Conservation (phyloP, 2,888 invertebrate genomes). For the Octonoba sinensis region DNA sequence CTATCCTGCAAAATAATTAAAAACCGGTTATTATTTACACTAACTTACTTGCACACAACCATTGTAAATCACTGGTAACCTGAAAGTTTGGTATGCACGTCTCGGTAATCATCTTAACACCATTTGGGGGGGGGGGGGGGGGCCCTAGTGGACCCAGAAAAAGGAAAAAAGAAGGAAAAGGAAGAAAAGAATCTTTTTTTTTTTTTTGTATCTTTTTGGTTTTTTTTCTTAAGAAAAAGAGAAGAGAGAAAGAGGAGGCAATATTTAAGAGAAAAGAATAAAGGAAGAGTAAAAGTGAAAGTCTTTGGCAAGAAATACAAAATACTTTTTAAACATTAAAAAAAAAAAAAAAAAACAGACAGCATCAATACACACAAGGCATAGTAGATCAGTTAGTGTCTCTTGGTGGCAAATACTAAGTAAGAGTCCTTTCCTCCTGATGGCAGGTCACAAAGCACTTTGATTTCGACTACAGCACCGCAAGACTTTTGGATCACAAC, state of each 20-base stretch:
- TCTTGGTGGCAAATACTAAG: constrained; percentile 43
- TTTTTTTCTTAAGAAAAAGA: background rate
- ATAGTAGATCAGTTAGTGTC: constrained; percentile 43
- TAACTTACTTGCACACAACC: too few species aligned
- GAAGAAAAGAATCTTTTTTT: background rate
- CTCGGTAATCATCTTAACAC: background rate
- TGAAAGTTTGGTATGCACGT: too few species aligned
- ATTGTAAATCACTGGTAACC: too few species aligned
- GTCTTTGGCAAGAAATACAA: constrained; percentile 44
- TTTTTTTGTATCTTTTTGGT: too few species aligned
- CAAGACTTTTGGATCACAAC: constrained; percentile 46
- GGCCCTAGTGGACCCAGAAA: constrained; percentile 30
- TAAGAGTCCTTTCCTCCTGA: constrained; percentile 35
- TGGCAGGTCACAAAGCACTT: constrained; percentile 58
- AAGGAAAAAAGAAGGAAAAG: constrained; percentile 7
- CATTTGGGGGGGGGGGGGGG: too few species aligned
- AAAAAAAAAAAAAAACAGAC: constrained; percentile 18
- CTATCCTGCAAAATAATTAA: too few species aligned
- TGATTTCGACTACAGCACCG: constrained; percentile 57
- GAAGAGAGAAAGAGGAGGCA: constrained; percentile 8
- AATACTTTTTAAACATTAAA: constrained; percentile 19
- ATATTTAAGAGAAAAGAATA: constrained; percentile 3
- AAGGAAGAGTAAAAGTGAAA: constrained; percentile 15
- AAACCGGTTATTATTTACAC: too few species aligned
- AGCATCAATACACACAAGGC: constrained; percentile 32